Evolutionary conservation across 2,888 invertebrate genomes (phyloP).

Genomic region (Hypomecis punctinalis): DNA sequence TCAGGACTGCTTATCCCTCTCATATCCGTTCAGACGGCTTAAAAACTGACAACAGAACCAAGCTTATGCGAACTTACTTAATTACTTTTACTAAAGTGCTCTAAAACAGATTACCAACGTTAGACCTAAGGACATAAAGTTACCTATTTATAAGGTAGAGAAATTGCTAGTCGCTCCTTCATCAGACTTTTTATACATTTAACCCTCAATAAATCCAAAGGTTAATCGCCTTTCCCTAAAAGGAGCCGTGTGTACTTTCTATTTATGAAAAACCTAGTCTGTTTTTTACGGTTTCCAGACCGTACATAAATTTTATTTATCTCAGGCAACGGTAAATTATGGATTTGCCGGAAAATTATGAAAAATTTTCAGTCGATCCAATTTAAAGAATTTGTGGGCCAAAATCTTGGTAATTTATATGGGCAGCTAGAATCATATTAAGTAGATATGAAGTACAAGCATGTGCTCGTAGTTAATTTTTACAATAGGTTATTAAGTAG

Average conservation of each 20-base stretch:
- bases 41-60: too few species aligned
- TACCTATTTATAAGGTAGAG: conserved; percentile 10
- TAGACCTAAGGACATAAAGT: conserved; percentile 1
- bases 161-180: not conserved
- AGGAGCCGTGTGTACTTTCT: not conserved
- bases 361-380: not conserved
- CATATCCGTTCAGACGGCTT: too few species aligned
- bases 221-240: conserved; percentile 5
- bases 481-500: too few species aligned
- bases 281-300: not conserved
- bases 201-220: conserved; percentile 21
- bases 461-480: too few species aligned
- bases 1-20: too few species aligned
- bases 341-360: not conserved
- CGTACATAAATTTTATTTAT: not conserved
- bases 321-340: not conserved
- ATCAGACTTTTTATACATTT: conserved; percentile 20
- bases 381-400: not conserved
- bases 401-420: too few species aligned
- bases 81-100: too few species aligned
- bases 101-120: not conserved
- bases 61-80: too few species aligned
- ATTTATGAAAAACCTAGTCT: conserved; percentile 10
- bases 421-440: too few species aligned
- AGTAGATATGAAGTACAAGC: too few species aligned